Conservation (phyloP, 2,113 vertebrate species). For the Orycteropus afer region DNA sequence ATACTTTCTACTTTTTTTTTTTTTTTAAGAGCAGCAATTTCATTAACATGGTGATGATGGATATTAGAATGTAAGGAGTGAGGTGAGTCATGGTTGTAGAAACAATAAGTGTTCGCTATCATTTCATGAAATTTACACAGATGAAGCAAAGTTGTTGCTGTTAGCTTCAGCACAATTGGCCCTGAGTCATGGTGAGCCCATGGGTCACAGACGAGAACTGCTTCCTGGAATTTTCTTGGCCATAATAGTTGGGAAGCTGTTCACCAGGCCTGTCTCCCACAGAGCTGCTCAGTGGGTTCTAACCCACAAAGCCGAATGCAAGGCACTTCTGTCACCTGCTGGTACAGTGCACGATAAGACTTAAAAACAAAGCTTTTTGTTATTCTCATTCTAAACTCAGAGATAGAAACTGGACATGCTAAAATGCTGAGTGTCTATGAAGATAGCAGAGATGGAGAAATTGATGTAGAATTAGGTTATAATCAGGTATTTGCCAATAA, state of each 20-base stretch:
- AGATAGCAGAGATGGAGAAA: neutral
- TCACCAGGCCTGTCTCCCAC: too few species aligned
- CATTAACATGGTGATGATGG: neutral
- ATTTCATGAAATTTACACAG: neutral
- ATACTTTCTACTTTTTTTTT: too few species aligned
- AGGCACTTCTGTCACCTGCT: too few species aligned
- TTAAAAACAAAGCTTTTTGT: neutral
- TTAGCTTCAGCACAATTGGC: too few species aligned
- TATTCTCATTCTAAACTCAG: neutral
- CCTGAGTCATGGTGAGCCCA: too few species aligned
- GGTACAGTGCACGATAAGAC: neutral
- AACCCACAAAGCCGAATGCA: too few species aligned
- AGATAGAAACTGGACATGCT: neutral
- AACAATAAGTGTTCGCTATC: neutral
- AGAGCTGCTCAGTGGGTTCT: too few species aligned
- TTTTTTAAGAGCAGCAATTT: neutral
- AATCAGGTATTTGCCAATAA: neutral
- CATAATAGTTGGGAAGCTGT: too few species aligned
- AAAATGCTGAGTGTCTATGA: neutral
- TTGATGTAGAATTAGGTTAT: neutral
- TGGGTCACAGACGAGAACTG: too few species aligned
- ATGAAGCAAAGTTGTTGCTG: neutral
- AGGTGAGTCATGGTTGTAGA: neutral
- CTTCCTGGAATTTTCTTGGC: too few species aligned
- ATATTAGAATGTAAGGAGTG: neutral